These are phyloP conservation scores for Euglossa dilemma DNA, from an alignment of 1,140 invertebrate species.

Conservation along the genomic window DNA sequence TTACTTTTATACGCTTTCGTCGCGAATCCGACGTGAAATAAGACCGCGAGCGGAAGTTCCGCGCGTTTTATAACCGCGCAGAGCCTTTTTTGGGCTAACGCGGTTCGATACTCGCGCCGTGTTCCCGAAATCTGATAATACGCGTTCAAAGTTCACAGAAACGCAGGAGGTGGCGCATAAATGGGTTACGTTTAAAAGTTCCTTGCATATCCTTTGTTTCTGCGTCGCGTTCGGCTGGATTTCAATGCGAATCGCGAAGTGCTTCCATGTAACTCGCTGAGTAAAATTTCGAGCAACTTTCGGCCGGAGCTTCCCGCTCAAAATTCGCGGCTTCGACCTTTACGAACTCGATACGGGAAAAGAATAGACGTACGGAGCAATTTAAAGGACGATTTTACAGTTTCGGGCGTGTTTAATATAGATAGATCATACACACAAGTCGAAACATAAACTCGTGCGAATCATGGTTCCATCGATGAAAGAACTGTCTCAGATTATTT, in stretches of 20 bases:
- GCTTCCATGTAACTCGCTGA: background rate
- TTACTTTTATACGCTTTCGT: background rate
- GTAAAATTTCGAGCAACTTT: conserved; percentile 7
- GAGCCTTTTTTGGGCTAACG: background rate
- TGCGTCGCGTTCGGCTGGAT: conserved; percentile 4
- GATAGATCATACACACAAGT: too few species aligned
- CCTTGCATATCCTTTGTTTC: conserved; percentile 15
- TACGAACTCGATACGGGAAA: background rate
- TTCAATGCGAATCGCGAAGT: background rate
- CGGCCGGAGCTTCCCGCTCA: background rate
- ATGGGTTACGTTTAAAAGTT: conserved; percentile 27
- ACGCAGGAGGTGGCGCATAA: background rate
- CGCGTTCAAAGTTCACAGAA: background rate
- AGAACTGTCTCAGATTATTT: background rate
- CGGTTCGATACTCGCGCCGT: too few species aligned
- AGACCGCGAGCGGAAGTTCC: background rate
- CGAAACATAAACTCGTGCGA: background rate
- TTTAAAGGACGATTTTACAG: background rate
- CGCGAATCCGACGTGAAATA: background rate
- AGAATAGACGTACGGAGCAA: conserved; percentile 23
- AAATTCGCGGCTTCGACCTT: background rate
- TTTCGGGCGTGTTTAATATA: background rate
- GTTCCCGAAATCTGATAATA: background rate
- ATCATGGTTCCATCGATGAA: background rate
- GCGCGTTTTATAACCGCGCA: background rate